These are phyloP conservation scores for Capricornis sumatraensis DNA, from an alignment of 2,113 vertebrate species.

Conservation along the genomic window DNA sequence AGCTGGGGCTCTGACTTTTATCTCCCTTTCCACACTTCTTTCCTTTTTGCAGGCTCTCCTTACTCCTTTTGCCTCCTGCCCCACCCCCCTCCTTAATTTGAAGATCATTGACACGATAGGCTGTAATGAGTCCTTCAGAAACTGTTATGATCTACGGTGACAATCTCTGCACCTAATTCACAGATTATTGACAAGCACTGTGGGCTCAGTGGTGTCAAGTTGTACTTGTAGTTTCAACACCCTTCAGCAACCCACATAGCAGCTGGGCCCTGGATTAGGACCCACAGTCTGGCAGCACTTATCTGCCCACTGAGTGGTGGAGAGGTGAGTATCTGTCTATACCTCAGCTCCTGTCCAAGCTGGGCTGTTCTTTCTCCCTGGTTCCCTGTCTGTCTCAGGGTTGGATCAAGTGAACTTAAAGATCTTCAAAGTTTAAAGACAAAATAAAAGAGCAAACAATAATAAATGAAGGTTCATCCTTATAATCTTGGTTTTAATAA, in stretches of 20 bases:
- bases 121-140: slow-evolving; percentile 80
- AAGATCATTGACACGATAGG: slow-evolving; percentile 79
- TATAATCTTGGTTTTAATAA: neutral
- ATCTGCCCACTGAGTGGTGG: neutral
- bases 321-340: neutral
- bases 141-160: slow-evolving; percentile 78
- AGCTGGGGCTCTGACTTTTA: slow-evolving; percentile 77
- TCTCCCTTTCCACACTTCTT: slow-evolving; percentile 70
- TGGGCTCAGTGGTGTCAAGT: slow-evolving; percentile 79
- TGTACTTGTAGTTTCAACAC: slow-evolving; percentile 76
- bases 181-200: slow-evolving; percentile 77
- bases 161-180: slow-evolving; percentile 75
- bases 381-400: neutral
- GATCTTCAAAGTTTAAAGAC: slow-evolving; percentile 14
- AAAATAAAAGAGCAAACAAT: neutral
- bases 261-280: slow-evolving; percentile 46
- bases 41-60: slow-evolving; percentile 71
- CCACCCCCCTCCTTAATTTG: slow-evolving; percentile 73
- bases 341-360: neutral
- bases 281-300: neutral
- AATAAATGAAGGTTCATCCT: neutral
- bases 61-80: slow-evolving; percentile 56
- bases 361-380: neutral
- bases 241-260: slow-evolving; percentile 58
- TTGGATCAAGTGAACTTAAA: neutral